These are phyloP conservation scores for Jaculus jaculus DNA, from an alignment of 2,113 vertebrate genomes.

Conservation along the genomic window DNA sequence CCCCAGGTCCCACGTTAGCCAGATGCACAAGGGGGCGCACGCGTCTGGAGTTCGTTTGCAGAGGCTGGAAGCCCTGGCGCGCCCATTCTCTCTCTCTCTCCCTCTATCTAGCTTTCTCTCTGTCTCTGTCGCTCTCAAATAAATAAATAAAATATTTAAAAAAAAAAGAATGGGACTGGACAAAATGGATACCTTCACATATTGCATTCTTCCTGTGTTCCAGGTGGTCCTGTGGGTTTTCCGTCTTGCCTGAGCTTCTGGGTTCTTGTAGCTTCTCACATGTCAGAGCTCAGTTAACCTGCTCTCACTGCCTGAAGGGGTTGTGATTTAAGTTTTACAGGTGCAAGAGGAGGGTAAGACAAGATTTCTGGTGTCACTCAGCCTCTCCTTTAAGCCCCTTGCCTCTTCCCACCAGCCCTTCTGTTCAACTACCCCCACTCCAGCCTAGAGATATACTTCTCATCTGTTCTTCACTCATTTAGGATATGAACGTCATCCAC, in stretches of 20 bases:
- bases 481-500: background rate
- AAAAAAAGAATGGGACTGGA: background rate
- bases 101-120: too few relatives aligned
- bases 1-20: too few relatives aligned
- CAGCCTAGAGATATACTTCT: too few relatives aligned
- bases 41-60: too few relatives aligned
- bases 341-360: background rate
- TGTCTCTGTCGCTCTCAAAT: too few relatives aligned
- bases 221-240: background rate
- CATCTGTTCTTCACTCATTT: accelerated
- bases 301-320: background rate
- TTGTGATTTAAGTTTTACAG: background rate
- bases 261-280: background rate
- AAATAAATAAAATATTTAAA: background rate
- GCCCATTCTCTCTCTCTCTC: too few relatives aligned
- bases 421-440: too few relatives aligned
- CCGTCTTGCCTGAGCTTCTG: accelerated
- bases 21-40: too few relatives aligned
- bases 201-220: background rate
- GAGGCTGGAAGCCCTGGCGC: too few relatives aligned
- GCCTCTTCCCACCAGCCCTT: background rate
- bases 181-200: too few relatives aligned
- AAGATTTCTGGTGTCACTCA: accelerated
- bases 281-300: background rate
- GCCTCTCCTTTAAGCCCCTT: background rate